phyloP scores from a whole-genome alignment of 2,797 vertebrate genomes.

The Leucoraja ocellata region DNA sequence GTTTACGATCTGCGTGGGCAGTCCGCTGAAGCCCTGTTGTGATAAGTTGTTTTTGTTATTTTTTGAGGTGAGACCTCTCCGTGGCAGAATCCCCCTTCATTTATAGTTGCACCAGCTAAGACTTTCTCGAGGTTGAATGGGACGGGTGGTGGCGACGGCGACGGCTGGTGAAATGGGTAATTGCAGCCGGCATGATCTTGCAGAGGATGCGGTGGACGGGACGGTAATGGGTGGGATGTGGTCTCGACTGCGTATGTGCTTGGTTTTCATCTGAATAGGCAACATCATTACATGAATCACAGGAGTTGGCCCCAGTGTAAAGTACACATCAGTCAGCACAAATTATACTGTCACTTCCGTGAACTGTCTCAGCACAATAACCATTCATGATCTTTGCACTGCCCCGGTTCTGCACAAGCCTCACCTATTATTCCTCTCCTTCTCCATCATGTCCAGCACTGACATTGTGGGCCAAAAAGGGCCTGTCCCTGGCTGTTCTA shows the following conservation, averaged over 20 bases:
- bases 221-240: slow-evolving; percentile 5
- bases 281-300: neutral
- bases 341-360: neutral
- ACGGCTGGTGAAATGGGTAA: slow-evolving; percentile 6
- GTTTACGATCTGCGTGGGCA: neutral
- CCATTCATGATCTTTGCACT: neutral
- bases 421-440: no score
- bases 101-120: no score
- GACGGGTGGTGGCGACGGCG: neutral
- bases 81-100: neutral
- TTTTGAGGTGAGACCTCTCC: neutral
- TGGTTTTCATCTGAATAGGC: slow-evolving; percentile 31
- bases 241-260: slow-evolving; percentile 10
- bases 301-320: neutral
- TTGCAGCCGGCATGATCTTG: neutral
- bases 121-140: neutral
- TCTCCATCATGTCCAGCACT: no score
- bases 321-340: neutral
- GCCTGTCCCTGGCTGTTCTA: no score
- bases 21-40: neutral
- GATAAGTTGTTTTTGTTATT: neutral
- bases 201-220: neutral
- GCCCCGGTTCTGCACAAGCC: neutral
- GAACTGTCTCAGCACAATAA: neutral
- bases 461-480: no score